Conservation (phyloP, 2,113 vertebrate species). For the Zingel zingel region DNA sequence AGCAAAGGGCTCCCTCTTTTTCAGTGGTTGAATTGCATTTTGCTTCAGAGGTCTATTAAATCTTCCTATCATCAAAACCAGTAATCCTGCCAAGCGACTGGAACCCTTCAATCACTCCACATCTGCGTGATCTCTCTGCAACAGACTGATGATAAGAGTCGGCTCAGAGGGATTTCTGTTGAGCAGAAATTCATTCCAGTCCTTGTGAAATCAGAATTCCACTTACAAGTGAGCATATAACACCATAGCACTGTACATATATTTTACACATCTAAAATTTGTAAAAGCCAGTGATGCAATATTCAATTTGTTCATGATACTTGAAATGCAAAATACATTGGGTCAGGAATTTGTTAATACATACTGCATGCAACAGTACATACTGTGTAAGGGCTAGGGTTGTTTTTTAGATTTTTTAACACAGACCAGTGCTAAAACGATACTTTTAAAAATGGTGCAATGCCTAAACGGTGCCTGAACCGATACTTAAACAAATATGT, state of each 20-base stretch:
- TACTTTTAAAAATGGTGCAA: too few species aligned
- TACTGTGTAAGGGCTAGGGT: too few species aligned
- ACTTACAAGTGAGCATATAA: background rate
- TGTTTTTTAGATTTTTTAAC: too few species aligned
- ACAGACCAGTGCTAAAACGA: too few species aligned
- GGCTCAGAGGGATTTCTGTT: slow-evolving; percentile 47
- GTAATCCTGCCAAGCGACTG: slow-evolving; percentile 70
- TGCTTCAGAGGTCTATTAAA: slow-evolving; percentile 73
- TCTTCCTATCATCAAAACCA: slow-evolving; percentile 71
- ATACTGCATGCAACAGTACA: too few species aligned
- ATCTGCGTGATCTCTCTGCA: slow-evolving; percentile 64
- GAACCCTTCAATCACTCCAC: slow-evolving; percentile 73
- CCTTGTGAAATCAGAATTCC: background rate
- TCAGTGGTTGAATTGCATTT: slow-evolving; percentile 58
- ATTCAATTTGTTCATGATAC: background rate
- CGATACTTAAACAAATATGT: too few species aligned
- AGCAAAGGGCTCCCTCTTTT: slow-evolving; percentile 38
- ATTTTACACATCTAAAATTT: background rate
- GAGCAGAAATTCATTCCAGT: slow-evolving; percentile 26
- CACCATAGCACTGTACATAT: background rate
- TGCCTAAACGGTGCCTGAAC: too few species aligned
- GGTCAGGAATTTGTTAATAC: background rate
- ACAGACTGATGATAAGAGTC: slow-evolving; percentile 51
- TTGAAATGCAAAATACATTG: background rate
- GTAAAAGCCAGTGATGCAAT: background rate